Evolutionary conservation across 2,888 invertebrate species (phyloP).

Genomic region (Sesia apiformis): DNA sequence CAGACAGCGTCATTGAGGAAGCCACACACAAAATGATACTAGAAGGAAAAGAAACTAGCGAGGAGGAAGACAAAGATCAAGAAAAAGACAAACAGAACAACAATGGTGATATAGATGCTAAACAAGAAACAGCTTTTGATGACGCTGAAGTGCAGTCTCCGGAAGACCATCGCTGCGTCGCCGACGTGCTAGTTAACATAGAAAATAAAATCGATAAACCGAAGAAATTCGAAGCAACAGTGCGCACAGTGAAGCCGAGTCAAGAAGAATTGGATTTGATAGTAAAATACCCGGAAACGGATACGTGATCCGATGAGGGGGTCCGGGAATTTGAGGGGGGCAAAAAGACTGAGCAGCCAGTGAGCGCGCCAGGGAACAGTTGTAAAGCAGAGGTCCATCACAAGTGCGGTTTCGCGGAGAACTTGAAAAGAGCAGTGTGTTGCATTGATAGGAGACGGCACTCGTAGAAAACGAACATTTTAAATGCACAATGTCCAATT

Average conservation of each 20-base stretch:
- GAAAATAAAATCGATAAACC: constrained; percentile 58
- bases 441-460: constrained; percentile 63
- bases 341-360: constrained; percentile 46
- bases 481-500: neutral
- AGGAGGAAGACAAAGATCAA: constrained; percentile 51
- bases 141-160: constrained; percentile 46
- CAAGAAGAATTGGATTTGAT: constrained; percentile 67
- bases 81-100: constrained; percentile 54
- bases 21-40: constrained; percentile 61
- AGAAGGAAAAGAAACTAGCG: constrained; percentile 62
- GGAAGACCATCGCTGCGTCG: constrained; percentile 48
- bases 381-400: constrained; percentile 49
- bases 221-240: constrained; percentile 51
- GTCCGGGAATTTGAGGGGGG: constrained; percentile 29
- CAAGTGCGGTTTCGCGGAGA: constrained; percentile 59
- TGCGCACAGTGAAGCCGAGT: constrained; percentile 41
- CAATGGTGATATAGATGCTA: constrained; percentile 32
- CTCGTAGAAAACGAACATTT: constrained; percentile 28
- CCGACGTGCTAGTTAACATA: constrained; percentile 61
- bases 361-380: constrained; percentile 24
- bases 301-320: constrained; percentile 71
- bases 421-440: constrained; percentile 60
- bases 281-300: constrained; percentile 61
- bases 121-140: constrained; percentile 31
- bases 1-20: constrained; percentile 68